Evolutionary conservation across 2,113 vertebrate species (phyloP), one percentile per base, ranked within the genome.

Genomic region (Percina caprodes): DNA sequence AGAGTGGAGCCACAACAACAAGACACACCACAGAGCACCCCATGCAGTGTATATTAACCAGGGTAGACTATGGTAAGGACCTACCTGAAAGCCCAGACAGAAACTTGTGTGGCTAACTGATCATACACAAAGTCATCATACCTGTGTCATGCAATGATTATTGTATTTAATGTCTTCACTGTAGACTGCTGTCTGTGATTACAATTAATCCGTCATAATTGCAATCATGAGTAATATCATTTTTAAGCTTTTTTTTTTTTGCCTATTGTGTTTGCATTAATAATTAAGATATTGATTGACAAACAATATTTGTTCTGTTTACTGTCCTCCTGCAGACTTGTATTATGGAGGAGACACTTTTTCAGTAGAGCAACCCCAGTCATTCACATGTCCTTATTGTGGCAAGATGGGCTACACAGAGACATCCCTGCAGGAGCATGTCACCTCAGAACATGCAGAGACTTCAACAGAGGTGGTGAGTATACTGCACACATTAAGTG

Each of bases 21-120:
- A 96, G 98, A 92, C 98, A 99, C 92, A 99, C 98, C 88, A 98
- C 98, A 94, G 98, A 99, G 93, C 98, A 99, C 93, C 98, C 98
- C 86, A 99, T 99, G 98, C 98, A 99, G 97, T 99, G 98, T 95
- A 99, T 99, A 97, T 95, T 99, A 96, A 99, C 98, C 91, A 97
- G 98, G 94, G 97, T 99, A 97, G 98, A 99, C 95, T 99, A 99
- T 91, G 98, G 98, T 99, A 96, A 96, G 97, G 89, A 65, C 71
- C 26, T 18, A 5, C 6, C 56, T 45, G 3, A 59, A 7, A 51
- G 42, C 2, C 46, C 51, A 74, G 58, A 75, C 45, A 13, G 10
- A 39, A 26, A 58, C 68, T 6, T 35, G 18, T 46, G 42, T 46
- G 19, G 15, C 26, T 74, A 23, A 69, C 13, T 67, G 55, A 55